phyloP scores from a whole-genome alignment of 2,113 vertebrate species.

The Cyanocitta stelleri region DNA sequence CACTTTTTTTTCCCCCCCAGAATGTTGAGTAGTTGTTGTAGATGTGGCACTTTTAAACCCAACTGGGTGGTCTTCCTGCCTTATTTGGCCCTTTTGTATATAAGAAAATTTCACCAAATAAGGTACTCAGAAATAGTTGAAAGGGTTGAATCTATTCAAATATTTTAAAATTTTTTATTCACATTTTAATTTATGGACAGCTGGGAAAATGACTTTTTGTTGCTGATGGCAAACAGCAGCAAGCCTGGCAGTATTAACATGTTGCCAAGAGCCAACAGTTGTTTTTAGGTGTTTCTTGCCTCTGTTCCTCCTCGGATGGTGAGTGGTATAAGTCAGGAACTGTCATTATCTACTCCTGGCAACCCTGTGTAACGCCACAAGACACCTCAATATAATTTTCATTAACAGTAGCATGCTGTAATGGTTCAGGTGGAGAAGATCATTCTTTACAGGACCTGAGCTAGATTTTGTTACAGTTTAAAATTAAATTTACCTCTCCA shows the following conservation, averaged over 20 bases:
- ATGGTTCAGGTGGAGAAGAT: not conserved
- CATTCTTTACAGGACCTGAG: not conserved
- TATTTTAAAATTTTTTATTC: not conserved
- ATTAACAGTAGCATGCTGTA: not conserved
- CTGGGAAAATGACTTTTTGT: not conserved
- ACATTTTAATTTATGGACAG: not conserved
- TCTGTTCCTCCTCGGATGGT: not conserved
- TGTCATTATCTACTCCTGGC: not conserved
- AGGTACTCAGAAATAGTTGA: not conserved
- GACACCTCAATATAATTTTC: not conserved
- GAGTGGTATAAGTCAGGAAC: not conserved
- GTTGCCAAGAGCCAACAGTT: not conserved
- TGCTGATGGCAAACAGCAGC: not conserved
- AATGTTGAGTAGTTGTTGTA: not conserved
- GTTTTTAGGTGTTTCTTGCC: not conserved
- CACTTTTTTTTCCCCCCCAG: not conserved
- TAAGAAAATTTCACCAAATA: not conserved
- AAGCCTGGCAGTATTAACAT: not conserved
- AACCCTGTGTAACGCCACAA: not conserved
- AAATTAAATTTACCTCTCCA: not conserved
- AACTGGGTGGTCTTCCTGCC: not conserved
- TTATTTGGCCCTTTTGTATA: not conserved
- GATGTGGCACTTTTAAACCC: not conserved
- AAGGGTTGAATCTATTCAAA: not conserved
- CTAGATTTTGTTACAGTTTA: not conserved